phyloP scores from a whole-genome alignment of 2,113 vertebrate genomes.

The Ophiodon elongatus region DNA sequence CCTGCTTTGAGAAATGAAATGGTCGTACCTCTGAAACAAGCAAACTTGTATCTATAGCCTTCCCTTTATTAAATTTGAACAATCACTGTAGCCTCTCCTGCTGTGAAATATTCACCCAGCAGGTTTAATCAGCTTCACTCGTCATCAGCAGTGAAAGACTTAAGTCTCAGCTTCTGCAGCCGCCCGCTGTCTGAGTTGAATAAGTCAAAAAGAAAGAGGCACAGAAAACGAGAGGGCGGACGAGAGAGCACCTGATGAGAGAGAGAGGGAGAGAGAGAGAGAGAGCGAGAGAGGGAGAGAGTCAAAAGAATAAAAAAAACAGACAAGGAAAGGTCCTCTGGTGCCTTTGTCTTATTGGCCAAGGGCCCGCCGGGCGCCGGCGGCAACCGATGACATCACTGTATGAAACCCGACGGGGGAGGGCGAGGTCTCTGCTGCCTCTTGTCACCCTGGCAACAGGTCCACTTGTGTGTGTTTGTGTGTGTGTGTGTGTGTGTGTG shows the following conservation, averaged over 20 bases:
- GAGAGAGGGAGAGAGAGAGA: not conserved
- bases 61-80: not conserved
- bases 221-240: slow-evolving; percentile 39
- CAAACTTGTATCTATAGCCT: not conserved
- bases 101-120: slow-evolving; percentile 20
- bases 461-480: slow-evolving; percentile 35
- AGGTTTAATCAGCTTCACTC: slow-evolving; percentile 56
- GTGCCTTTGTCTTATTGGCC: slow-evolving; percentile 74
- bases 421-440: slow-evolving; percentile 62
- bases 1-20: slow-evolving; percentile 22
- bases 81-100: slow-evolving; percentile 9
- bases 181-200: slow-evolving; percentile 59
- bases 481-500: slow-evolving; percentile 13
- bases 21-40: slow-evolving; percentile 13
- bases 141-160: slow-evolving; percentile 39
- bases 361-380: slow-evolving; percentile 41
- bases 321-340: slow-evolving; percentile 49
- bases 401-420: slow-evolving; percentile 61
- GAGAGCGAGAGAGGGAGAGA: slow-evolving; percentile 1
- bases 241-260: slow-evolving; percentile 56
- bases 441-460: slow-evolving; percentile 79
- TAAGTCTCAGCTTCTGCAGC: slow-evolving; percentile 39
- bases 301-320: slow-evolving; percentile 13
- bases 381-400: slow-evolving; percentile 74
- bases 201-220: slow-evolving; percentile 56